Percentiles rank a stretch among this genome's conserved stretches.
phyloP scores from a whole-genome alignment of 2,888 invertebrate species.

The Hartigia nigra region DNA sequence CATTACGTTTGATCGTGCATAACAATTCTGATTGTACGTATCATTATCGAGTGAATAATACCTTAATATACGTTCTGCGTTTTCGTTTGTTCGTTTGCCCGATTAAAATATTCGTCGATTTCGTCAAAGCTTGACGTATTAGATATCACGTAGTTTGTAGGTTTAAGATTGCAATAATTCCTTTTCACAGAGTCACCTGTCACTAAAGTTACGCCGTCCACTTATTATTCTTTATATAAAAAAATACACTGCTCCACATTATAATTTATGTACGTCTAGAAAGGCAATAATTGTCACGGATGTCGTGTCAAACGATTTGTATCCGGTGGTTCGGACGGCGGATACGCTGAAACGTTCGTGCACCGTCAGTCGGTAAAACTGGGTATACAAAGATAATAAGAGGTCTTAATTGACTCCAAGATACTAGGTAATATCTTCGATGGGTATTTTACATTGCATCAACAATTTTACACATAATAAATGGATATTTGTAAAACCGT shows the following conservation, averaged over 20 bases:
- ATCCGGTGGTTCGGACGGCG: background rate
- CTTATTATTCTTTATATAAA: background rate
- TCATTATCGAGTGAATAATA: background rate
- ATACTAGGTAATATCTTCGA: background rate
- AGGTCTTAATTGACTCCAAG: background rate
- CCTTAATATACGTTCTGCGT: background rate
- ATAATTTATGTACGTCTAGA: background rate
- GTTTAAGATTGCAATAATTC: background rate
- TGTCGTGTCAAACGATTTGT: background rate
- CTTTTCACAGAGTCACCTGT: too few species aligned
- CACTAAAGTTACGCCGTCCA: background rate
- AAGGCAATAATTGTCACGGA: background rate
- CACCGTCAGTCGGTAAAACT: background rate
- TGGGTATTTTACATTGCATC: background rate
- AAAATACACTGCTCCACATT: background rate
- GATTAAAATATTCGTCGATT: background rate
- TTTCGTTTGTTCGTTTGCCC: background rate
- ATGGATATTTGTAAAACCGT: background rate
- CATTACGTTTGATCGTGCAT: background rate
- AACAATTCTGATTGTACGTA: background rate
- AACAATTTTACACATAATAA: background rate
- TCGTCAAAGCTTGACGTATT: background rate
- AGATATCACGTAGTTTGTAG: background rate
- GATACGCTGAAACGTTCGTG: background rate
- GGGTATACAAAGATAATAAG: background rate